Evolutionary conservation across 2,113 vertebrate genomes (phyloP), one percentile per base, ranked within the genome.

Genomic region (Nesospiza acunhae): DNA sequence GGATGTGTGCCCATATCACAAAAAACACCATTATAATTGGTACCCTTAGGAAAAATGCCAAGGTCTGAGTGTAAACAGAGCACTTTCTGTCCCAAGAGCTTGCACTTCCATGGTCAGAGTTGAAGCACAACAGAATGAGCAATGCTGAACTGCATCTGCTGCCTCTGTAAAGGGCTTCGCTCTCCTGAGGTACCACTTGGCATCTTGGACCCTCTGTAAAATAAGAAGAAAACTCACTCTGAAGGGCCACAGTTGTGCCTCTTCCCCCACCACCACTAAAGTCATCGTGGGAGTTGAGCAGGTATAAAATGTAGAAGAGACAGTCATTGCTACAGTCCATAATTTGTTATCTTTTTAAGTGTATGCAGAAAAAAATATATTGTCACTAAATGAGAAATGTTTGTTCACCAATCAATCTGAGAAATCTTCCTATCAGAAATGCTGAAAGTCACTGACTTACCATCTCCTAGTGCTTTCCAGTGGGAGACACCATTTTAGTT

Each of bases 1-100:
- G 93, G 90, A 93, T 72, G 59, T 66, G 68, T 95, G 93, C 96
- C 96, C 93, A 15, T 84, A 92, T 75, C 86, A 94, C 68, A 93
- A 89, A 95, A 94, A 93, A 15, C 83, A 92, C 73, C 46, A 55
- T 87, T 96, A 86, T 93, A 93, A 95, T 93, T 94, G 89, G 88
- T 84, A 93, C 49, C 92, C 76, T 86, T 37, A 90, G 96, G 90
- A 96, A 89, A 78, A 84, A 73, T 55, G 90, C 96, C 93, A 96
- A 89, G 73, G 31, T 46, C 84, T 94, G 83, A 89, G 66, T 66
- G 84, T 92, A 96, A 95, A 94, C 89, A 93, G 90, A 95, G 69
- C 80, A 78, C 77, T 93, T 87, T 84, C 83, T 93, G 90, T 88
- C 96, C 95, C 92, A 87, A 62, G 74, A 76, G 94, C 44, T 56